phyloP scores from a whole-genome alignment of 2,888 invertebrate genomes.

The Schizotus pectinicornis region DNA sequence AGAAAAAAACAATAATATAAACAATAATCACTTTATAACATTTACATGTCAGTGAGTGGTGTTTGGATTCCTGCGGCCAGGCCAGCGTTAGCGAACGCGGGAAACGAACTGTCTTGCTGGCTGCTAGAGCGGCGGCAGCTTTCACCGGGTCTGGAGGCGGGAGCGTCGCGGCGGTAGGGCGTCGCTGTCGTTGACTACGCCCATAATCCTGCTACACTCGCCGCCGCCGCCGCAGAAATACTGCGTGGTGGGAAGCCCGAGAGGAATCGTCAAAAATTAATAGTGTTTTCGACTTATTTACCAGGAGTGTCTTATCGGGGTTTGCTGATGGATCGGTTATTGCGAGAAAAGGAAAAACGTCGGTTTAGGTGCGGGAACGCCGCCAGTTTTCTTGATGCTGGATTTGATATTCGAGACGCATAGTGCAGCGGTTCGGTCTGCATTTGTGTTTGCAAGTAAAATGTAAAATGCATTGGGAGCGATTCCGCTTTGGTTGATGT shows the following conservation, averaged over 20 bases:
- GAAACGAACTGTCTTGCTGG: conserved; percentile 27
- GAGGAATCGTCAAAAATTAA: conserved; percentile 22
- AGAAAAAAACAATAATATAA: conserved; percentile 31
- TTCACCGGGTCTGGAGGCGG: conserved; percentile 42
- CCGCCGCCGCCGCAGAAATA: conserved; percentile 32
- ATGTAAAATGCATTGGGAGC: too few species aligned
- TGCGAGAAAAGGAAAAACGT: too few species aligned
- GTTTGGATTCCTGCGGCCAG: conserved; percentile 17
- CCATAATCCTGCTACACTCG: conserved; percentile 43
- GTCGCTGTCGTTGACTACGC: conserved; percentile 31
- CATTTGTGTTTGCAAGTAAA: too few species aligned
- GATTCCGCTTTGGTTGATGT: too few species aligned
- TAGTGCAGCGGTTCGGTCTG: too few species aligned
- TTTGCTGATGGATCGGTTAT: too few species aligned
- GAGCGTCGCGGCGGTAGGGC: conserved; percentile 35
- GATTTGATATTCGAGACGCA: too few species aligned
- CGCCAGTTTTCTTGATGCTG: too few species aligned
- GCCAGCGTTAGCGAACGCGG: conserved; percentile 24
- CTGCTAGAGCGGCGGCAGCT: conserved; percentile 21
- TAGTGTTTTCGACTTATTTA: conserved; percentile 17
- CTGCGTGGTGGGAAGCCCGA: conserved; percentile 14
- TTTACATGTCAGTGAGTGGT: conserved; percentile 29
- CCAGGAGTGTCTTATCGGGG: neutral
- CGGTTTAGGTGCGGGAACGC: too few species aligned
- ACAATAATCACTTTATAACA: conserved; percentile 26